Conservation (phyloP, 2,888 invertebrate genomes). For the Chymomyza caudatula region DNA sequence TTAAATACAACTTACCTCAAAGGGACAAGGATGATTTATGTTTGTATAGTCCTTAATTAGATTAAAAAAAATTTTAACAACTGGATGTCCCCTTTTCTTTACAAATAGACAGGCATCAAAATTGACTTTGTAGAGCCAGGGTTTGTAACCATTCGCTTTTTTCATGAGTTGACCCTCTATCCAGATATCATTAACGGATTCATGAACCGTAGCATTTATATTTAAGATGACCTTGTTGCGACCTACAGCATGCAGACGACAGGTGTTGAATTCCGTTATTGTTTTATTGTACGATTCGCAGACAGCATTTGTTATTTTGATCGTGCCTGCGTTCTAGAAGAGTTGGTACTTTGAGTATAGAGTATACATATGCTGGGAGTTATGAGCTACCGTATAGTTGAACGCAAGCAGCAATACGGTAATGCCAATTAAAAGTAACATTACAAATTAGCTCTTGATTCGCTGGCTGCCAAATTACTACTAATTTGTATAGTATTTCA, state of each 20-base stretch:
- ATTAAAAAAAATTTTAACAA: slow-evolving; percentile 32
- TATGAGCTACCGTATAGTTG: neutral
- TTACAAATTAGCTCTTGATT: neutral
- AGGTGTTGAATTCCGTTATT: slow-evolving; percentile 30
- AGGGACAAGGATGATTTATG: slow-evolving; percentile 45
- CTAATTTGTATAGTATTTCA: neutral
- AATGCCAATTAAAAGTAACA: neutral
- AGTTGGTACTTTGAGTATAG: neutral
- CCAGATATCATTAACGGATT: slow-evolving; percentile 23
- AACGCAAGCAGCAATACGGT: neutral
- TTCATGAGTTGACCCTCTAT: slow-evolving; percentile 31
- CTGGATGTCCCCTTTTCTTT: slow-evolving; percentile 25
- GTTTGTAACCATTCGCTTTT: slow-evolving; percentile 47
- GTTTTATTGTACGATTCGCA: slow-evolving; percentile 42
- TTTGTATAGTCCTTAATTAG: slow-evolving; percentile 38
- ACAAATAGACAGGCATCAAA: slow-evolving; percentile 43
- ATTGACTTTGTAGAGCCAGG: slow-evolving; percentile 34
- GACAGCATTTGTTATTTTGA: slow-evolving; percentile 45
- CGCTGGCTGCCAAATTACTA: neutral
- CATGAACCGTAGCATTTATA: slow-evolving; percentile 21
- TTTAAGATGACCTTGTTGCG: slow-evolving; percentile 34
- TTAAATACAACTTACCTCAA: slow-evolving; percentile 17
- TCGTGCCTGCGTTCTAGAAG: slow-evolving; percentile 5
- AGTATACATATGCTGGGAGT: neutral
- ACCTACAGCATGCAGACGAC: slow-evolving; percentile 37